Evolutionary conservation across 1,140 invertebrate species (phyloP).

Genomic region (Ceratina japonica): DNA sequence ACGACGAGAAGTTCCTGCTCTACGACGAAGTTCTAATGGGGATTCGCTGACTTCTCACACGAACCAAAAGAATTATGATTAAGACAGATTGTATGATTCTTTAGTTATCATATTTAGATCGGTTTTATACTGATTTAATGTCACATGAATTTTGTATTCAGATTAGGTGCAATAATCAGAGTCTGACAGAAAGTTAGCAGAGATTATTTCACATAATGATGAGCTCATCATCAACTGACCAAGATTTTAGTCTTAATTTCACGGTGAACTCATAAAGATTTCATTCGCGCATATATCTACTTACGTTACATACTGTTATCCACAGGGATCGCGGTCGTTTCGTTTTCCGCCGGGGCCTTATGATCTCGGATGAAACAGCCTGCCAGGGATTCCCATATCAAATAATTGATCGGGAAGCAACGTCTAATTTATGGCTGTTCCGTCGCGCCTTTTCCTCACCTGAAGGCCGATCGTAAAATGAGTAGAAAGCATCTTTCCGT

Average conservation of each 20-base stretch:
- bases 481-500: neutral
- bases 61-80: too few relatives aligned
- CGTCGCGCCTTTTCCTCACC: neutral
- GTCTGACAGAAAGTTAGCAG: too few relatives aligned
- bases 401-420: slow-evolving; percentile 37
- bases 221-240: neutral
- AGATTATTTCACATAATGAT: too few relatives aligned
- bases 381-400: slow-evolving; percentile 28
- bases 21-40: neutral
- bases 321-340: neutral
- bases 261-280: slow-evolving; percentile 3
- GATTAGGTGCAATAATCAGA: too few relatives aligned
- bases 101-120: too few relatives aligned
- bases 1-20: neutral
- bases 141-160: too few relatives aligned
- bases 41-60: neutral
- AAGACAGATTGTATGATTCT: too few relatives aligned
- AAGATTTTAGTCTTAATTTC: neutral
- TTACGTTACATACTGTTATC: slow-evolving; percentile 12
- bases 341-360: slow-evolving; percentile 6
- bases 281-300: neutral
- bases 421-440: slow-evolving; percentile 29
- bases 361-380: slow-evolving; percentile 13
- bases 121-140: too few relatives aligned
- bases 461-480: neutral